A percentile compares a stretch with the other conserved stretches of the same genome.
phyloP scores from a whole-genome alignment of 1,140 invertebrate species.

The Camponotus pennsylvanicus region DNA sequence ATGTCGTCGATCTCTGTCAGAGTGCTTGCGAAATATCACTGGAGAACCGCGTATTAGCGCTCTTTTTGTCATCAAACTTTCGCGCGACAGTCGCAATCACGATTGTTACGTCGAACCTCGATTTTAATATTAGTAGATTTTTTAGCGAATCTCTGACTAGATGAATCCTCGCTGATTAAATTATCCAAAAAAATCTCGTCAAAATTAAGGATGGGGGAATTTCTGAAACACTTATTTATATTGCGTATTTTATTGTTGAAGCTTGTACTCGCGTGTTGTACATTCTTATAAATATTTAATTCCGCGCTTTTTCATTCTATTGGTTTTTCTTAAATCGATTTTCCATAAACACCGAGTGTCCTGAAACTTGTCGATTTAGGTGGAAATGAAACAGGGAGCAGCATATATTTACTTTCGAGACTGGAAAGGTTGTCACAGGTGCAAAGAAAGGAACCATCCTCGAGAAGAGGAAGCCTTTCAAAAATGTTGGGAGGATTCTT shows the following conservation, averaged over 20 bases:
- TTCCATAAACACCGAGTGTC: background rate
- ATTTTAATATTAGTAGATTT: background rate
- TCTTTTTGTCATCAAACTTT: slow-evolving; percentile 30
- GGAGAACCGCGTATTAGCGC: slow-evolving; percentile 1
- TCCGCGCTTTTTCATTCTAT: background rate
- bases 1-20: slow-evolving; percentile 42
- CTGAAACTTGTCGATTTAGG: slow-evolving; percentile 18
- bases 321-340: slow-evolving; percentile 8
- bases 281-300: slow-evolving; percentile 24
- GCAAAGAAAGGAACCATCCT: slow-evolving; percentile 36
- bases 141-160: background rate
- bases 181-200: background rate
- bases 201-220: background rate
- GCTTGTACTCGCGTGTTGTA: background rate
- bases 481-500: slow-evolving; percentile 9
- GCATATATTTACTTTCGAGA: slow-evolving; percentile 33
- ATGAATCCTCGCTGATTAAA: background rate
- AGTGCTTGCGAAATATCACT: slow-evolving; percentile 7
- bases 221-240: background rate
- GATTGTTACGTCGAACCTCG: background rate
- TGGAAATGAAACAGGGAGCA: slow-evolving; percentile 4
- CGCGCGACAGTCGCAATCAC: slow-evolving; percentile 21
- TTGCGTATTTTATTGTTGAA: background rate
- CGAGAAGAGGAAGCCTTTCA: slow-evolving; percentile 36
- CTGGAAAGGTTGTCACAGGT: slow-evolving; percentile 20